Evolutionary conservation across 2,888 invertebrate species (phyloP), one percentile per base, ranked within the genome.

Genomic region (Ctenicera cuprea): DNA sequence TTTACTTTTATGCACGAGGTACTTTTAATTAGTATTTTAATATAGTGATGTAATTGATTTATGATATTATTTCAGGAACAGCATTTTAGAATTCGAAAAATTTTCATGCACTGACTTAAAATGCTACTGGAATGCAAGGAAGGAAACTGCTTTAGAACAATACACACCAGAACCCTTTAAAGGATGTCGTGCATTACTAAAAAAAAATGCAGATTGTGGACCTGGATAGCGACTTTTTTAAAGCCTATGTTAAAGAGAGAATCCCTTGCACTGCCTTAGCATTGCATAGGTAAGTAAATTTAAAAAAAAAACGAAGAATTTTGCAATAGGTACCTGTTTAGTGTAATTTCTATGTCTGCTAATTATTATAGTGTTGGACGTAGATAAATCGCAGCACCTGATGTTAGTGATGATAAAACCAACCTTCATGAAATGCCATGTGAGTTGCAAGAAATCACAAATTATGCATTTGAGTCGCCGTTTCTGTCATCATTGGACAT

Each of bases 1-100:
- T 18, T 9, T 48, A 9, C 18, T 48, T 48, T 48, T 48, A 18
- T 48, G 20, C 48, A 48, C 48, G 9, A 48, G 48, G 48, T 48
- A 16, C 7, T 26, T 26, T 26, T 5, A 26, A 26, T 26, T 26
- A n/a, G n/a, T 26, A 26, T 43, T n/a, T 48, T 41, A 41, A 41
- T 41, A 2, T 41, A 41, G n/a, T 14, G 41, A 41, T 41, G 14
- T 48, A 16, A 3, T 45, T 18, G 20, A 18, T 26, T 26, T 26
- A 18, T 48, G 7, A 20, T 5, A 48, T 48, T 48, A 48, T 48
- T 48, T 16, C 48, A 48, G 48, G 8, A 48, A 48, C 4, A 16
- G 18, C 20, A 16, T 48, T n/a, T 7, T 18, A 9, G 48, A 48
- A 18, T 20, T 48, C 18, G 48, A 48, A 7, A 8, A 48, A 48